A percentile compares a stretch with the other conserved stretches of the same genome.
Conservation (phyloP, 1,140 invertebrate species). For the Phocides pigmalion region DNA sequence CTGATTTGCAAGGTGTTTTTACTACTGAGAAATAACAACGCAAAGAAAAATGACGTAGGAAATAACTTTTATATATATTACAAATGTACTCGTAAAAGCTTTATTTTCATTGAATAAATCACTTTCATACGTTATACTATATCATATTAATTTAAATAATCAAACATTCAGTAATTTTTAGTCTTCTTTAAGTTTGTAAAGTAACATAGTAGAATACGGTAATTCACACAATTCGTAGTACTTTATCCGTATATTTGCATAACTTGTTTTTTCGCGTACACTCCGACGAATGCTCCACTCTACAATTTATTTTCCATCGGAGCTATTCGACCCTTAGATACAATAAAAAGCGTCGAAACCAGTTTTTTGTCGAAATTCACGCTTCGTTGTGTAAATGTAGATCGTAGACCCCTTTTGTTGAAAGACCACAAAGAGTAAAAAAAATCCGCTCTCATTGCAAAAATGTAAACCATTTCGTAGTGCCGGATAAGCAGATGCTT, state of each 20-base stretch:
- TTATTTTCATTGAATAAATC: too few relatives aligned
- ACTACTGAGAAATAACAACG: too few relatives aligned
- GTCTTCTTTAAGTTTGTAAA: too few relatives aligned
- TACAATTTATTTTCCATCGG: slow-evolving; percentile 12
- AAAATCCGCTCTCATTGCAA: slow-evolving; percentile 12
- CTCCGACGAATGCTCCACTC: background rate
- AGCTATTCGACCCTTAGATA: slow-evolving; percentile 20
- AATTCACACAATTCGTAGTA: background rate
- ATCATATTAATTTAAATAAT: too few relatives aligned
- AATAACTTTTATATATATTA: too few relatives aligned
- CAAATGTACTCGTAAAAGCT: too few relatives aligned
- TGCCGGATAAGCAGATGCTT: slow-evolving; percentile 31
- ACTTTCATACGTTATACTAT: too few relatives aligned
- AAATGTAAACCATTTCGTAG: slow-evolving; percentile 28
- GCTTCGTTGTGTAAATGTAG: slow-evolving; percentile 33
- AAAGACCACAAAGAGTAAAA: slow-evolving; percentile 30
- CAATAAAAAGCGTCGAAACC: slow-evolving; percentile 20
- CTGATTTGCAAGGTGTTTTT: too few relatives aligned
- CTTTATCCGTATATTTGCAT: background rate
- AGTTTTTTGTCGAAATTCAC: slow-evolving; percentile 31
- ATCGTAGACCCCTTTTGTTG: slow-evolving; percentile 24
- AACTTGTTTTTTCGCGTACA: slow-evolving; percentile 7
- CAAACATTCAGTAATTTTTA: too few relatives aligned
- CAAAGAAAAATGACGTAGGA: too few relatives aligned
- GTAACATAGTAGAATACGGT: too few relatives aligned